Conservation (phyloP, 2,113 vertebrate genomes). For the Gallinago media region DNA sequence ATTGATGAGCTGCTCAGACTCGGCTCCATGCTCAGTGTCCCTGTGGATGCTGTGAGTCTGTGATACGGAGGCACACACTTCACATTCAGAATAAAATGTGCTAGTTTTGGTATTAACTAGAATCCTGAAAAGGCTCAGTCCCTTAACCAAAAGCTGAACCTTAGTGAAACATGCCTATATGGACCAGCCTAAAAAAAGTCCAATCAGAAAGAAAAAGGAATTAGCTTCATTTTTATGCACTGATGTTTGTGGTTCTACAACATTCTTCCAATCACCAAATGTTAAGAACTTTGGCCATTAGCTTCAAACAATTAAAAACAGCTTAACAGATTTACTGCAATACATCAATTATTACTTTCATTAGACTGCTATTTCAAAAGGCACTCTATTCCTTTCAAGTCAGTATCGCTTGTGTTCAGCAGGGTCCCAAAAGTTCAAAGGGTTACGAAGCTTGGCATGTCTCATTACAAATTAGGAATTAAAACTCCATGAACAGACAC, state of each 20-base stretch:
- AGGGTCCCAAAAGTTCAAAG: neutral
- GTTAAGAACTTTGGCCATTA: neutral
- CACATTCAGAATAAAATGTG: slow-evolving; percentile 66
- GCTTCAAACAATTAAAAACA: neutral
- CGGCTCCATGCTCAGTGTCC: slow-evolving; percentile 45
- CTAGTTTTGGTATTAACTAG: slow-evolving; percentile 45
- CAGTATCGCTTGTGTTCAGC: neutral
- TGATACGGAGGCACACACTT: slow-evolving; percentile 66
- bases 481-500: neutral
- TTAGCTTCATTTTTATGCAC: slow-evolving; percentile 18
- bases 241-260: neutral
- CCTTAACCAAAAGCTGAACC: slow-evolving; percentile 57
- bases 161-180: slow-evolving; percentile 44
- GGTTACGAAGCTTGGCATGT: neutral
- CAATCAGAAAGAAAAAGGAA: slow-evolving; percentile 48
- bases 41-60: slow-evolving; percentile 68
- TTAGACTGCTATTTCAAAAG: neutral
- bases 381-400: neutral
- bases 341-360: neutral
- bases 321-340: neutral
- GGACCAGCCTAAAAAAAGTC: slow-evolving; percentile 41
- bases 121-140: slow-evolving; percentile 49
- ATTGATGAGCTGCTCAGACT: slow-evolving; percentile 66
- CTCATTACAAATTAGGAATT: neutral
- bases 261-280: neutral